Conservation (phyloP, 1,140 invertebrate genomes). For the Drosophila burlai region DNA sequence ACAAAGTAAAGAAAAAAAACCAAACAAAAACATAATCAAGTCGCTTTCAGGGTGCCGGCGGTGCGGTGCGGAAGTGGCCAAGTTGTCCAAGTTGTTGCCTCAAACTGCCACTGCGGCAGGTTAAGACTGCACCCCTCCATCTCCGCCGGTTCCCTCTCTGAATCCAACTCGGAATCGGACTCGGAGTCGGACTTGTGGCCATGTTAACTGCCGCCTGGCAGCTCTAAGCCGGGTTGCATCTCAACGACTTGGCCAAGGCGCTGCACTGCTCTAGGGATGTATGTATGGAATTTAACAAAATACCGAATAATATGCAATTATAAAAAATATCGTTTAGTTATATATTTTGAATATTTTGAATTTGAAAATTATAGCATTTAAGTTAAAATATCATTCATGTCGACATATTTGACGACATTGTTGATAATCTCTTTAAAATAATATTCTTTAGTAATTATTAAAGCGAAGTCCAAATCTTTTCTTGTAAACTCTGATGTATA, state of each 20-base stretch:
- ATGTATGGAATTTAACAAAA: too few relatives aligned
- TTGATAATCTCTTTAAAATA: too few relatives aligned
- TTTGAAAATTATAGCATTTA: too few relatives aligned
- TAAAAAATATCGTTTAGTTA: too few relatives aligned
- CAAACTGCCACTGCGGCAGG: conserved; percentile 39
- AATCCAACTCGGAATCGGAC: conserved; percentile 8
- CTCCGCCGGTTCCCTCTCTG: not conserved
- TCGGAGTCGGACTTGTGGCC: conserved; percentile 37
- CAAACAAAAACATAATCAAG: conserved; percentile 77
- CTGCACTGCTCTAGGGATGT: not conserved
- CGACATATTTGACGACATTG: too few relatives aligned
- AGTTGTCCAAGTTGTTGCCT: conserved; percentile 21
- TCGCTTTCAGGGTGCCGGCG: conserved; percentile 42
- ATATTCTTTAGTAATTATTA: too few relatives aligned
- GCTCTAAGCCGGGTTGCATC: not conserved
- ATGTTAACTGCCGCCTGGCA: conserved; percentile 33
- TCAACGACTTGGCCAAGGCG: conserved; percentile 10
- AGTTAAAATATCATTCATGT: too few relatives aligned
- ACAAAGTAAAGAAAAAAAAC: conserved; percentile 29
- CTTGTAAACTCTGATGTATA: too few relatives aligned
- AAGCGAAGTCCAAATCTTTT: too few relatives aligned
- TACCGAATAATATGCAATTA: too few relatives aligned
- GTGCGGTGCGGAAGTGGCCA: conserved; percentile 17
- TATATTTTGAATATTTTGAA: too few relatives aligned
- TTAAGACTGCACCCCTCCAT: conserved; percentile 4